These are phyloP conservation scores for Ptyas mucosa DNA, from an alignment of 2,113 vertebrate genomes.

Conservation along the genomic window DNA sequence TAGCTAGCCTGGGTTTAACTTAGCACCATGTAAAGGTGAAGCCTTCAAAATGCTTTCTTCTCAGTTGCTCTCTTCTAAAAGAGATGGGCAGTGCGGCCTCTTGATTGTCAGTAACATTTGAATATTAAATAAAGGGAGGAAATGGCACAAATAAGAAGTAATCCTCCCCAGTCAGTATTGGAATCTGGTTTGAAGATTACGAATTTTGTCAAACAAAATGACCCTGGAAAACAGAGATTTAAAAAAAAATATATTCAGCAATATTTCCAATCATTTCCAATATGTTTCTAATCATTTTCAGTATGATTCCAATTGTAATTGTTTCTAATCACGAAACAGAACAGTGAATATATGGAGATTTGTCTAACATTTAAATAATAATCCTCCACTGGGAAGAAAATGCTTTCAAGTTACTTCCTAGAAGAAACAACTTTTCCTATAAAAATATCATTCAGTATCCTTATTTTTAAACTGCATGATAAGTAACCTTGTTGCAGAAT, in stretches of 20 bases:
- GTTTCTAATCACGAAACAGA: neutral
- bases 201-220: neutral
- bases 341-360: neutral
- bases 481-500: neutral
- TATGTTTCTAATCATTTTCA: no score
- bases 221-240: neutral
- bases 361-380: neutral
- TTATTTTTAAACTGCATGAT: neutral
- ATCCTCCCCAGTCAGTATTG: neutral
- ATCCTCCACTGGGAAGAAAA: neutral
- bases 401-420: neutral
- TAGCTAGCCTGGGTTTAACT: constrained; percentile 23
- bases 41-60: constrained; percentile 19
- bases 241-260: neutral
- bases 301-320: neutral
- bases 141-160: neutral
- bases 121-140: constrained; percentile 8
- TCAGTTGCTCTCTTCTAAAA: constrained; percentile 2
- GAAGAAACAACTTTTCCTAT: neutral
- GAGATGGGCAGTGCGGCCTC: neutral
- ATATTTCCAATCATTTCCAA: neutral
- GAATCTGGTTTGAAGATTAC: neutral
- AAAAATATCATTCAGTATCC: neutral
- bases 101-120: constrained; percentile 16
- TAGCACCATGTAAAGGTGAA: neutral